A percentile compares a stretch with the other conserved stretches of the same genome.
phyloP scores from a whole-genome alignment of 2,888 invertebrate species.

The Reticulitermes lucifugus region DNA sequence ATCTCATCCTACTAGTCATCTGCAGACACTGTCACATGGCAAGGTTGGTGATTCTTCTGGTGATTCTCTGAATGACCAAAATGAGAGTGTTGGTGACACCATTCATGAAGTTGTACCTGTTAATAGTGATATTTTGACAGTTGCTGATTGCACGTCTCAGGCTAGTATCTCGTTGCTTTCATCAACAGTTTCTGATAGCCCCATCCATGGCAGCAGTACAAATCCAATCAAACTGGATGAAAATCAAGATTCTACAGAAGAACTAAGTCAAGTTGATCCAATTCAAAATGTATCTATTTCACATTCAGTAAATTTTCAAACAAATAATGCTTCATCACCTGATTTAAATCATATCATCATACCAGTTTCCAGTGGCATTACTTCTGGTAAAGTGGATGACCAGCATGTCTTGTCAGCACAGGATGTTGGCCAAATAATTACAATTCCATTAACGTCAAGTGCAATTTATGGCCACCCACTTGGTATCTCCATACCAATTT shows the following conservation, averaged over 20 bases:
- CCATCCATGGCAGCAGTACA: neutral
- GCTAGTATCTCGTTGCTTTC: neutral
- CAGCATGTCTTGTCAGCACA: neutral
- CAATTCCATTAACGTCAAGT: constrained; percentile 41
- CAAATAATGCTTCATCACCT: neutral
- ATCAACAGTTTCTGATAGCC: neutral
- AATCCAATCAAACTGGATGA: neutral
- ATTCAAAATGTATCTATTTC: neutral
- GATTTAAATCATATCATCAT: constrained; percentile 25
- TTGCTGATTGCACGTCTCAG: neutral
- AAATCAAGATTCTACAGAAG: neutral
- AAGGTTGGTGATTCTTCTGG: neutral
- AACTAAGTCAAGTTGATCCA: neutral
- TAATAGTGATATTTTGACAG: neutral
- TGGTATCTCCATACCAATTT: constrained; percentile 32
- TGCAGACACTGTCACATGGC: neutral
- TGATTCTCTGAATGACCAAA: neutral
- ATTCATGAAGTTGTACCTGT: neutral
- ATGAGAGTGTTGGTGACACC: neutral
- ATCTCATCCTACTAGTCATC: neutral
- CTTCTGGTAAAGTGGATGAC: neutral
- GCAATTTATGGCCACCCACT: constrained; percentile 38
- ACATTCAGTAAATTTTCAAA: constrained; percentile 4
- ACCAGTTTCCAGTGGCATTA: constrained; percentile 5
- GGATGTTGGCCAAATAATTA: constrained; percentile 47